Base-by-base conservation (phyloP, 2,888 invertebrate species). In the Hirtodrosophila cameraria region DNA sequence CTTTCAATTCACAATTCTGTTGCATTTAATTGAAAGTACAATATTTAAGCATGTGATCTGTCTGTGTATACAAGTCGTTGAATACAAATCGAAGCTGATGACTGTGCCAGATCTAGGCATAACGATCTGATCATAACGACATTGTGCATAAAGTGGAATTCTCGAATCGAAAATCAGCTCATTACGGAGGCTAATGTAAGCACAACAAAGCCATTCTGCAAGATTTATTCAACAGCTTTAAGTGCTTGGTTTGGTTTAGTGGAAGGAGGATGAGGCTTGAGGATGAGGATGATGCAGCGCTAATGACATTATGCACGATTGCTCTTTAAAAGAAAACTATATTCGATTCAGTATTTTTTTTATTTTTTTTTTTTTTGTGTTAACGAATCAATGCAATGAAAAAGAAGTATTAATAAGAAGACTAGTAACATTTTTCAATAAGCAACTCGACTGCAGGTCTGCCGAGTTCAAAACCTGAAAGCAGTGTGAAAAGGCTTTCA, bases 121-220 rank as follows among this genome's bases (percentile, higher is more conserved):
- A 52, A 58, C 61, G 67, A 75, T 72, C 67, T 63, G 67, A 75
- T 72, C 67, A 61, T 49, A 61, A 60, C 61, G 66, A 66, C 59
- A 74, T 61, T 65, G 75, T 63, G 71, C 67, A 70, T 57, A 65
- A 67, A 87, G 75, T 85, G 83, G 72, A 87, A 85, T 85, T 82
- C 81, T 81, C 68, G 67, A 79, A 65, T 75, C 71, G n/a, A 70
- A 83, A 87, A 77, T 67, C 79, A 78, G 80, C 87, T 86, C 86
- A 86, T 86, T 88, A 86, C 85, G 76, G 76, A 86, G 88, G 86
- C 86, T 86, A 86, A 86, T 86, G 86, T 88, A 86, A 86, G 85
- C 86, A 86, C 78, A 86, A 86, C 86, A 86, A 86, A 80, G 86
- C 80, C 71, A 81, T 81, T 81, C 80, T 77, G 84, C 75, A 53